Percentiles rank a stretch among this genome's conserved stretches.
Conservation (phyloP, 1,140 invertebrate species). For the Eupristina koningsbergeri region DNA sequence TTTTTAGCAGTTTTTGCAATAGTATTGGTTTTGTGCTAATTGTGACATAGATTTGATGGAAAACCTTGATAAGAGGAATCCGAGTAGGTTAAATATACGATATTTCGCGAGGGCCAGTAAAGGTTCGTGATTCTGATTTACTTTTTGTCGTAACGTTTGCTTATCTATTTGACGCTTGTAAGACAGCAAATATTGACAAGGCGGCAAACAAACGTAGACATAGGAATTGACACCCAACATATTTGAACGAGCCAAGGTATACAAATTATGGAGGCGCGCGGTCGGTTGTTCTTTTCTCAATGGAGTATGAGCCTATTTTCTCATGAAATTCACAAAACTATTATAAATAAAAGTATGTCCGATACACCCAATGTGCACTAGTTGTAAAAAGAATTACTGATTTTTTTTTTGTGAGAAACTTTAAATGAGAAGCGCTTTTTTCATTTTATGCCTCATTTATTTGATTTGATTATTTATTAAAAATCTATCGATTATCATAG, state of each 20-base stretch:
- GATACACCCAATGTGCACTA: no score
- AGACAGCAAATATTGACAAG: constrained; percentile 63
- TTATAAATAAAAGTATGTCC: not conserved
- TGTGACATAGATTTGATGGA: not conserved
- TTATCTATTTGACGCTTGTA: constrained; percentile 64
- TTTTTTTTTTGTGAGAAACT: not conserved
- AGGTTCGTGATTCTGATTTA: constrained; percentile 33
- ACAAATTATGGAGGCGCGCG: not conserved
- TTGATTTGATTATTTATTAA: no score
- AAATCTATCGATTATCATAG: no score
- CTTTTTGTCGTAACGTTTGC: constrained; percentile 56
- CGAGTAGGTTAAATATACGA: constrained; percentile 48
- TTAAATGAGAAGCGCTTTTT: not conserved
- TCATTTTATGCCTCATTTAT: not conserved
- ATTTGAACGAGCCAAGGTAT: constrained; percentile 54
- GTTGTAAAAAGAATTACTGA: not conserved
- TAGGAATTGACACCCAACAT: constrained; percentile 56
- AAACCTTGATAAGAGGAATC: constrained; percentile 4
- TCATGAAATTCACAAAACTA: not conserved
- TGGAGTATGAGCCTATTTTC: not conserved
- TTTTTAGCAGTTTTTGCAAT: not conserved
- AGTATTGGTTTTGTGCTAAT: not conserved
- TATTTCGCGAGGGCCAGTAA: not conserved
- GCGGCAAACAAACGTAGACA: constrained; percentile 55
- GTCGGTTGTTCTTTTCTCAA: not conserved